Evolutionary conservation across 1,140 invertebrate genomes (phyloP), one percentile per base, ranked within the genome.

Genomic region (Prorops nasuta): DNA sequence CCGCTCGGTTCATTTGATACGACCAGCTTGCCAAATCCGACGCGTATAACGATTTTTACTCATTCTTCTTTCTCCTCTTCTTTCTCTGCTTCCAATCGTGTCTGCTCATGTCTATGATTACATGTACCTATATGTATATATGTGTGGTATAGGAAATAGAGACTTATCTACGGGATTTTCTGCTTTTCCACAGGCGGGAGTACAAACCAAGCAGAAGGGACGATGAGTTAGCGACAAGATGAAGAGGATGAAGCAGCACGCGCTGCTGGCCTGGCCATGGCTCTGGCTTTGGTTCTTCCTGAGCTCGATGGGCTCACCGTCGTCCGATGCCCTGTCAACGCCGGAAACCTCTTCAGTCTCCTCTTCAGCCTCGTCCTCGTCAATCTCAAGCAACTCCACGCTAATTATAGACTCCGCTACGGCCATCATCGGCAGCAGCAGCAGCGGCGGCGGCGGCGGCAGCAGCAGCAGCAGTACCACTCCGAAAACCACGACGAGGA

Each of bases 141-240:
- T 3, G 14, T 15, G 18, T 15, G 12, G 16, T 38, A 15, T 38
- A 20, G 1, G 14, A 17, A n/a, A n/a, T n/a, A n/a, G 18, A 1
- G 8, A 20, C 3, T 18, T 2, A 21, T 10, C 9, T 40, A n/a
- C 9, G 22, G 22, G 22, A 41, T 41, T 21, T 41, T 12, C 21
- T 18, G 19, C 32, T 34, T 18, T 32, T 17, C 32, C 31, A 4
- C 34, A 37, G 35, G 36, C 24, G 17, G 10, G 15, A 28, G 18
- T 8, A 22, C 36, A 49, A 43, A 48, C 32, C 57, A 48, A 12
- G 12, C 38, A 36, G 22, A 15, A 39, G 34, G 17, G 15, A 21
- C 56, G 56, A 77, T 77, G 75, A 77, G 75, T 71, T 77, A 76
- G 76, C 73, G 64, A 63, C 51, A 67, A 45, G 51, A 70, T 73